Evolutionary conservation across 2,113 vertebrate genomes (phyloP).

Genomic region (human): GRCh38 chr1:14634501-14635000

Average conservation of each 20-base stretch:
- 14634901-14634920: not conserved
- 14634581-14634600: fast-evolving
- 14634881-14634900: fast-evolving
- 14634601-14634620: conserved; percentile 33
- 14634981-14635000: not conserved
- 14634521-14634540: fast-evolving
- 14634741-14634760: not conserved
- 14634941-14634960: not conserved
- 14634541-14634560: fast-evolving
- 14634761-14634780: not conserved
- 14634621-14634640: not conserved
- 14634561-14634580: not conserved
- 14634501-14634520: not conserved
- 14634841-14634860: not conserved
- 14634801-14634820: too few relatives aligned
- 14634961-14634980: not conserved
- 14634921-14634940: not conserved
- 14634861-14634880: not conserved
- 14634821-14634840: too few relatives aligned
- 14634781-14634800: not conserved
- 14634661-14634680: not conserved
- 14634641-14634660: conserved; percentile 37
- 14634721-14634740: not conserved
- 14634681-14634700: not conserved
- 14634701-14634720: not conserved